Conservation (phyloP, 2,113 vertebrate genomes). For the Mastomys natalensis region DNA sequence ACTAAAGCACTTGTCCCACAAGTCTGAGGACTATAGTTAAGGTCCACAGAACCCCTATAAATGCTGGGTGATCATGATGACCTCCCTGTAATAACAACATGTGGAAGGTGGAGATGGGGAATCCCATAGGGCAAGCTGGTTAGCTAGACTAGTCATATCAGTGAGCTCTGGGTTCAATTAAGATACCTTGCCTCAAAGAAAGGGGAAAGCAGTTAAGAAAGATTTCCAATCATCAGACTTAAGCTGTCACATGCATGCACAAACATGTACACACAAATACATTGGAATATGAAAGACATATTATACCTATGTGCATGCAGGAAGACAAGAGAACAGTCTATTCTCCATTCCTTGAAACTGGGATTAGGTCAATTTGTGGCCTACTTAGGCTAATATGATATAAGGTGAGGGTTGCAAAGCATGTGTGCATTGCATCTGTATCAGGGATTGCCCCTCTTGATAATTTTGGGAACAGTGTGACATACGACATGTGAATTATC, state of each 20-base stretch:
- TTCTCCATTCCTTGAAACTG: neutral
- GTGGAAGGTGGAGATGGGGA: neutral
- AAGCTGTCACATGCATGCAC: neutral
- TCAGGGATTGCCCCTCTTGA: neutral
- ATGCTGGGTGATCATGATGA: neutral
- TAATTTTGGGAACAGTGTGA: neutral
- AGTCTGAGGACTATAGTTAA: neutral
- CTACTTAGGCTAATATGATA: neutral
- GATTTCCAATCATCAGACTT: neutral
- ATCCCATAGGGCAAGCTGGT: neutral
- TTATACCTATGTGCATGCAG: neutral
- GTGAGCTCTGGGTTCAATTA: neutral
- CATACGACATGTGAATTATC: neutral
- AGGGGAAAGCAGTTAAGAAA: neutral
- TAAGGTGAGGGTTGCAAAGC: neutral
- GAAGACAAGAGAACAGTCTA: neutral
- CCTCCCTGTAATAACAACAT: neutral
- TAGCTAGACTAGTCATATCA: neutral
- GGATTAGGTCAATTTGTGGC: neutral
- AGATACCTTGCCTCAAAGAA: neutral
- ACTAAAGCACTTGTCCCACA: neutral
- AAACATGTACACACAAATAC: neutral
- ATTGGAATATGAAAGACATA: neutral
- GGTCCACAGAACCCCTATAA: neutral
- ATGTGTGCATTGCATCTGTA: neutral